Evolutionary conservation across 37 sponge, comb jelly and placozoan genomes (phyloP).

Genomic region (Halichondria panicea): DNA sequence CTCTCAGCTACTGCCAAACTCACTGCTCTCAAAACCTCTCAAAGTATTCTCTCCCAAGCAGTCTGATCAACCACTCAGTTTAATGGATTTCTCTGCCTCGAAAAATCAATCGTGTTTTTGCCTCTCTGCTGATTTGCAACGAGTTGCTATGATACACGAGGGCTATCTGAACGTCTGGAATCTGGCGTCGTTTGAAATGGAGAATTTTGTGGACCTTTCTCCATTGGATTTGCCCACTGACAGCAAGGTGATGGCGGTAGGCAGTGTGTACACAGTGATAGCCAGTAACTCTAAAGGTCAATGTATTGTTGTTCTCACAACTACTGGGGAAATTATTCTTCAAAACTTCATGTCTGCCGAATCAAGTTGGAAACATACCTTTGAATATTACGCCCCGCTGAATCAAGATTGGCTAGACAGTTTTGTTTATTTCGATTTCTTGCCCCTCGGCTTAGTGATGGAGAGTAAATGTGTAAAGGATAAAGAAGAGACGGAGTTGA

Average conservation of each 20-base stretch:
- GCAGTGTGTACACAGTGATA: constrained; percentile 46
- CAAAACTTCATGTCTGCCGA: constrained; percentile 4
- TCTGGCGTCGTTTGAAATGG: constrained; percentile 1
- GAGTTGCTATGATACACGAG: constrained; percentile 14
- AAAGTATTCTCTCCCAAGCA: constrained; percentile 17
- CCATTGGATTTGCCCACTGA: constrained; percentile 12
- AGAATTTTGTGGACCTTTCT: constrained; percentile 21
- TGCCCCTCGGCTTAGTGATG: constrained; percentile 36
- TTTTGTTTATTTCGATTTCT: constrained; percentile 11
- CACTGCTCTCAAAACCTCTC: constrained; percentile 43
- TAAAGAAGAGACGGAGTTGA: too few relatives aligned
- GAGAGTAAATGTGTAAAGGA: too few relatives aligned
- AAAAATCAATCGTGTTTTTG: constrained; percentile 12
- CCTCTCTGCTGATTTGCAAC: constrained; percentile 18
- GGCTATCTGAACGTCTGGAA: constrained; percentile 44
- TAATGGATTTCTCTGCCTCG: constrained; percentile 2
- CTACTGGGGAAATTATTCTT: constrained; percentile 15
- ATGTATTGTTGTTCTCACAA: constrained; percentile 12
- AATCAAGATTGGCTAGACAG: constrained; percentile 37
- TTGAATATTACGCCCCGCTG: constrained; percentile 21
- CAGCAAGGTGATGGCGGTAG: constrained; percentile 41
- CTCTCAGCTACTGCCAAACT: constrained; percentile 44
- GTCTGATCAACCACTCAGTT: not conserved
- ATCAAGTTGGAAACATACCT: constrained; percentile 17
- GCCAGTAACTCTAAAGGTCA: constrained; percentile 36